Base-by-base conservation (phyloP, 35 echinoderm and acorn worm genomes). In the Lytechinus variegatus region DNA sequence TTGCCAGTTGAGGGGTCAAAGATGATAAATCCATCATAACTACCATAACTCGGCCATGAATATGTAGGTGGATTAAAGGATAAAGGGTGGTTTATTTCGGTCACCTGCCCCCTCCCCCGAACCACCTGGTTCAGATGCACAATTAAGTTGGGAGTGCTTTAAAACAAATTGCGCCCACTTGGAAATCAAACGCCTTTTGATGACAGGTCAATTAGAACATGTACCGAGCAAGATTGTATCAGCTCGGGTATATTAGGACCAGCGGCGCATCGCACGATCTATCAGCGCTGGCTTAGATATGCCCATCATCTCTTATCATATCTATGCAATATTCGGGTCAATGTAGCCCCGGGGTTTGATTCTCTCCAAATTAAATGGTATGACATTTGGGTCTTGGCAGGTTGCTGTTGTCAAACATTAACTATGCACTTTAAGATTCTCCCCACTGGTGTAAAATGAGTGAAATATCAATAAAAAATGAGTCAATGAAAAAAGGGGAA, bases 201-300 rank as follows among this genome's bases (percentile, higher is more conserved):
- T 79, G 66, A 79, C 66, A 79, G 66, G 66, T 79, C 66, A 79
- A 79, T 79, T 79, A 79, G 66, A 58, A 79, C 66, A 79, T 79
- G 66, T n/a, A 79, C 8, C n/a, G 66, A 79, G 66, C 16, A 24
- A 79, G 66, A 79, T 79, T 79, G 66, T 79, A 79, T 79, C 66
- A 79, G 66, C 66, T 24, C 19, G 19, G 66, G 33, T 44, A 79
- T 24, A 79, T 79, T 79, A 79, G 66, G 6, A 79, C 66, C 19
- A 79, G 66, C 66, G 66, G 66, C 66, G 7, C n/a, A 79, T 79
- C 66, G 21, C 16, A 24, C 16, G 16, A 79, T 79, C 66, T 16
- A 79, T 79, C 66, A 79, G 16, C 66, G 8, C n/a, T 79, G 66
- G n/a, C 66, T 79, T 79, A 79, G 66, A 79, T 79, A 4, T 79